These are phyloP conservation scores for Pycnonotus jocosus DNA, from an alignment of 2,113 vertebrate genomes.

Conservation along the genomic window DNA sequence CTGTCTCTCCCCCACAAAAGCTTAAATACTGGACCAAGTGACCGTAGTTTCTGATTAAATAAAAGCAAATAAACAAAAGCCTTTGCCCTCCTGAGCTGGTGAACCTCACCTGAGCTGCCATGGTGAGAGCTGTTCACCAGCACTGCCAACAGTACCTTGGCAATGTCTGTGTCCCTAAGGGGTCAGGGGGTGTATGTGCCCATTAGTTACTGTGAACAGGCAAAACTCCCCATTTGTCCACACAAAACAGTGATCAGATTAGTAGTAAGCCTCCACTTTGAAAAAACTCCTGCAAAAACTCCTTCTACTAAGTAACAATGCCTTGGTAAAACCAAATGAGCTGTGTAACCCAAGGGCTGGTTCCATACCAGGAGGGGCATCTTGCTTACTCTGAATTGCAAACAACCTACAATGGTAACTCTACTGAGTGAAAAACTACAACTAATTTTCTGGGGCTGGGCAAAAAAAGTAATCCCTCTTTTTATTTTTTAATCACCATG, in stretches of 20 bases:
- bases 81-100: neutral
- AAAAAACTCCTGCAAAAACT: neutral
- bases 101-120: neutral
- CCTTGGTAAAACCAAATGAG: neutral
- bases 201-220: neutral
- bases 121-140: accelerated
- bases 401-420: neutral
- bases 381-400: neutral
- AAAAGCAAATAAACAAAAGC: neutral
- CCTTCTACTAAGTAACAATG: neutral
- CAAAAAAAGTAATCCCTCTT: neutral
- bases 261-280: neutral
- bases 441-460: neutral
- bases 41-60: neutral
- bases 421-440: neutral
- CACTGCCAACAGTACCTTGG: accelerated
- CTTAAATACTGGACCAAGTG: neutral
- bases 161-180: neutral
- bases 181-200: accelerated
- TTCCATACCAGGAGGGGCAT: neutral
- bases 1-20: accelerated
- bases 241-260: neutral
- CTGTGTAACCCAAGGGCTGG: neutral
- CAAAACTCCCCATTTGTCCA: neutral
- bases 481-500: neutral